Evolutionary conservation across 1,140 invertebrate species (phyloP), one percentile per base, ranked within the genome.

Genomic region (Scaptomyza graminum): DNA sequence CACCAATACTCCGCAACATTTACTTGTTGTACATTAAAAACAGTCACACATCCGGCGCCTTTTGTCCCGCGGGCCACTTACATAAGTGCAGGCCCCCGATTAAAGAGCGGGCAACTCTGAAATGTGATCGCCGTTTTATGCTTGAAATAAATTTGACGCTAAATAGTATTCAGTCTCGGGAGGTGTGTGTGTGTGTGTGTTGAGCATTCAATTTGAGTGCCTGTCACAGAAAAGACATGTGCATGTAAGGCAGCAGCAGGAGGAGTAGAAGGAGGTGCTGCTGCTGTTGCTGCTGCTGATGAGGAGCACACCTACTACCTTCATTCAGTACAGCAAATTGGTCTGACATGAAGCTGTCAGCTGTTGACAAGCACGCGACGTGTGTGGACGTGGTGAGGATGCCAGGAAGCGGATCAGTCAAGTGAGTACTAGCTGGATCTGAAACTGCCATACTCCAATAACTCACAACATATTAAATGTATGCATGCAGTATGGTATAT

Each of bases 341-440:
- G 79, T 79, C 51, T 90, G 87, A 90, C 87, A 90, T 79, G 76
- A 47, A 61, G 79, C 79, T 90, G 87, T 90, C 87, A 90, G 87
- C 87, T 90, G 87, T 61, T 90, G 85, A 90, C 87, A 90, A 82
- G 80, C 83, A 61, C 76, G 66, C 57, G 65, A 80, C 73, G 60
- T 51, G 41, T 31, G 62, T 43, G 39, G 46, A 43, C 39, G 39
- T 57, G 37, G 39, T 22, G 22, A 1, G 22, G 16, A 44, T 50
- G 77, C 77, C 82, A 88, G 82, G 82, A 87, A 87, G 62, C 82
- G 67, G 82, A 87, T 88, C 82, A 76, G 59, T 18, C 37, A 41
- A 34, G 37, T 41, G 37, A 41, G 37, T 22, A 25, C 2, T 74
- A 50, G 78, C 64, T 52, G 41, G 50, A 34, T 60, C 15, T 61